Conservation (phyloP, 2,888 invertebrate species). For the Stenodema calcarata region DNA sequence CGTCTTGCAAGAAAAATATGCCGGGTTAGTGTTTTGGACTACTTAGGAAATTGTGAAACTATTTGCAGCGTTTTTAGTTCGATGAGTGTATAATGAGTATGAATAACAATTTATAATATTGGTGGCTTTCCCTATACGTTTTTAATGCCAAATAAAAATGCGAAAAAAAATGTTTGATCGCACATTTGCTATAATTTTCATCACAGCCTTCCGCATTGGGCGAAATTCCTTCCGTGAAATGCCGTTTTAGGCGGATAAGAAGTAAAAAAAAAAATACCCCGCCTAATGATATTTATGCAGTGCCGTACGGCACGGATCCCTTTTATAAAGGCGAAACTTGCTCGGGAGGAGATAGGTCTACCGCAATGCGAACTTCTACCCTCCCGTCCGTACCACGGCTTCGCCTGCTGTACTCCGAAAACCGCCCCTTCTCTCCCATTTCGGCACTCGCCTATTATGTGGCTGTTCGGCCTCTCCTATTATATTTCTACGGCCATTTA, state of each 20-base stretch:
- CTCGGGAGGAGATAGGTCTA: constrained; percentile 4
- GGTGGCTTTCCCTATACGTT: too few relatives aligned
- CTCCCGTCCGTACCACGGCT: background rate
- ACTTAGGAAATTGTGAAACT: too few relatives aligned
- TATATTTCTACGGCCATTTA: background rate
- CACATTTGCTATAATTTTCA: background rate
- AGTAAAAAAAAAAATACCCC: background rate
- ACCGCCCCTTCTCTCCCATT: background rate
- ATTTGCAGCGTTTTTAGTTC: too few relatives aligned
- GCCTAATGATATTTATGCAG: background rate
- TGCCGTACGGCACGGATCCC: background rate
- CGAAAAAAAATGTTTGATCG: too few relatives aligned
- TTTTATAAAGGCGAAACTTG: background rate
- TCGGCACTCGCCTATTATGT: background rate
- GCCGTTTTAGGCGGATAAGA: background rate
- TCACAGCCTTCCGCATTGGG: background rate
- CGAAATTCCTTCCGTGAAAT: background rate
- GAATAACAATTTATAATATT: too few relatives aligned
- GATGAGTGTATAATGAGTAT: too few relatives aligned
- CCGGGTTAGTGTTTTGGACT: too few relatives aligned
- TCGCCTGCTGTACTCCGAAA: background rate
- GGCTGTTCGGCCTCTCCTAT: background rate
- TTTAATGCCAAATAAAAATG: too few relatives aligned
- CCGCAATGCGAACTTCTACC: constrained; percentile 20
- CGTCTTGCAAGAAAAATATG: too few relatives aligned